Percentiles rank a stretch among this genome's conserved stretches.
These are phyloP conservation scores for Globodera rostochiensis DNA, from an alignment of 1,140 invertebrate genomes.

Conservation along the genomic window DNA sequence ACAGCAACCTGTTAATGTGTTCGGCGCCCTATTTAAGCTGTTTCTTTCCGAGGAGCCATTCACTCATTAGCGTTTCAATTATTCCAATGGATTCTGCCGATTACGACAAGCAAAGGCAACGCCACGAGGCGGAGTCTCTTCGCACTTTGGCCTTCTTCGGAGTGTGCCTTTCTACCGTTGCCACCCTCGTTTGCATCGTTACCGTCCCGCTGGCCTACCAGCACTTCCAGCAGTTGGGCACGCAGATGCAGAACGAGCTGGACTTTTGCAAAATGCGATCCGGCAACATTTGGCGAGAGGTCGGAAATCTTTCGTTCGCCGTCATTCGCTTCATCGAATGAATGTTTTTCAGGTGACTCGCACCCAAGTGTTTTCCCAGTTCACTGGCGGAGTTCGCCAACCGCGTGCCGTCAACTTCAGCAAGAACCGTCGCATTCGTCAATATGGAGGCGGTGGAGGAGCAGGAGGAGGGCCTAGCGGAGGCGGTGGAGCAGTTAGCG, in stretches of 20 bases:
- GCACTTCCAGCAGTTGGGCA: conserved; percentile 36
- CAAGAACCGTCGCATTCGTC: conserved; percentile 3
- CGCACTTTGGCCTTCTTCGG: conserved; percentile 33
- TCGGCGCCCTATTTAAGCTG: background rate
- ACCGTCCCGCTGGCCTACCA: conserved; percentile 54
- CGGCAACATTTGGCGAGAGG: conserved; percentile 53
- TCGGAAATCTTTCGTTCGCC: conserved; percentile 29
- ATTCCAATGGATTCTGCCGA: background rate
- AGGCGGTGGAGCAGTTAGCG: conserved; percentile 47
- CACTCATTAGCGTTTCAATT: background rate
- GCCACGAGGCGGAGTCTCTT: conserved; percentile 37
- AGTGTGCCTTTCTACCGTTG: conserved; percentile 37
- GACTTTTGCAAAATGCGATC: conserved; percentile 52
- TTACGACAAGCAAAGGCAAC: conserved; percentile 22
- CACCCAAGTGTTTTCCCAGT: conserved; percentile 49
- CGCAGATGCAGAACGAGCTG: conserved; percentile 36
- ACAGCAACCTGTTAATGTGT: background rate
- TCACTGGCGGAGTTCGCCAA: conserved; percentile 34
- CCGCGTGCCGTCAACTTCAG: conserved; percentile 17
- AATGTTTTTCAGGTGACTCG: conserved; percentile 34
- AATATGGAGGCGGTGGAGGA: background rate
- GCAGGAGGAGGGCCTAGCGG: background rate
- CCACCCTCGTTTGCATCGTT: conserved; percentile 46
- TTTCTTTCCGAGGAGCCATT: background rate
- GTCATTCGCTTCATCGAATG: background rate